Evolutionary conservation across 1,140 invertebrate genomes (phyloP), one percentile per base, ranked within the genome.

Genomic region (Drosophila orosa): DNA sequence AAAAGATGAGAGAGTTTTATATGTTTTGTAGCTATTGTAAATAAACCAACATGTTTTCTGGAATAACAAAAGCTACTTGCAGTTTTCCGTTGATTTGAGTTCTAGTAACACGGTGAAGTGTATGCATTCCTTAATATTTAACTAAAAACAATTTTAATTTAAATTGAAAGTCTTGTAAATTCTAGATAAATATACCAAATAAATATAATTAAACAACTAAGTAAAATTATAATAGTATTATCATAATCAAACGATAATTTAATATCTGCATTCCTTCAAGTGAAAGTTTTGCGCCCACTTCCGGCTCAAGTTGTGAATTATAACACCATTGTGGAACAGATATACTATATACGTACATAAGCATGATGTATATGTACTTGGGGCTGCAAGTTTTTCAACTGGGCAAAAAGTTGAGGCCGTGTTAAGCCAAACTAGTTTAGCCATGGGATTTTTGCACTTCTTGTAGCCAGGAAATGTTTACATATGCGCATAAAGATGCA

Each of bases 401-500:
- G 55, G 56, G 45, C 52, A 39, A 40, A 62, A 74, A 74, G 71
- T 55, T 65, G 44, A 55, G 61, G 60, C 60, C 72, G 60, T 58
- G 52, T 52, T 52, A 62, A 50, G 44, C 66, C 50, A 79, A 74
- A 84, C 59, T 72, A 69, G 80, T 77, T 84, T 84, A 80, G 76
- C 77, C 58, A 76, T 57, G 72, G 80, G 81, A 84, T 82, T 82
- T 79, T 82, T 79, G 73, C 75, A 84, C 76, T 76, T 83, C 63
- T 50, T 62, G 56, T 39, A 73, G 66, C 68, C 72, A 71, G 80
- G 80, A 84, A 80, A 74, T 84, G 80, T 84, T 85, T 85, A 84
- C 80, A 84, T 84, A 84, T 84, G 80, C 80, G 81, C 81, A 84
- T 84, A 85, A 84, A 84, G 81, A 85, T 76, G 77, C 80, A 68